These are phyloP conservation scores for Drosophila pseudoobscura DNA, from an alignment of 1,140 invertebrate species.

Conservation along the genomic window DNA sequence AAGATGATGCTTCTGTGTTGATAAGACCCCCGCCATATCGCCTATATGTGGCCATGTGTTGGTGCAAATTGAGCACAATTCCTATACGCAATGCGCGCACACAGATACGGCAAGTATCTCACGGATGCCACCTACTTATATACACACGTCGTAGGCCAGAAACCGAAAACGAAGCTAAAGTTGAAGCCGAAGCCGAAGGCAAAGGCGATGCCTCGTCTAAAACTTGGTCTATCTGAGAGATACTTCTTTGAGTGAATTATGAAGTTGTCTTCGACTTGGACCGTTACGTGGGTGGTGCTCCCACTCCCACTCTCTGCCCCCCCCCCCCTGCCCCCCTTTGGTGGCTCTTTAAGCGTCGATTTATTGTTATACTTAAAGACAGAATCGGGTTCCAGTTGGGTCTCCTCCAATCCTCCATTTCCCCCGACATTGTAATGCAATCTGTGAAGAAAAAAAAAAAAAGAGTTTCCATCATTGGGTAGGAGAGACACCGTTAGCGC, in stretches of 20 bases:
- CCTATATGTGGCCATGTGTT: slow-evolving; percentile 42
- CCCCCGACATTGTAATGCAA: slow-evolving; percentile 50
- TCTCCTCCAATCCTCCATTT: neutral
- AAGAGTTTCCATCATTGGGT: slow-evolving; percentile 60
- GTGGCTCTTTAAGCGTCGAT: slow-evolving; percentile 55
- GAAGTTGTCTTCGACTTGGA: slow-evolving; percentile 58
- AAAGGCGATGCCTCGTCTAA: neutral
- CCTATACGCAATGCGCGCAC: slow-evolving; percentile 30
- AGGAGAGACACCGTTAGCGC: slow-evolving; percentile 55
- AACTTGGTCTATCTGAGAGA: neutral
- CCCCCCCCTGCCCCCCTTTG: neutral
- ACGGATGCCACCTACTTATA: slow-evolving; percentile 47
- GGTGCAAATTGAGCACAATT: slow-evolving; percentile 77
- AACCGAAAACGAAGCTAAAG: no score
- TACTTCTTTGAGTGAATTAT: slow-evolving; percentile 69
- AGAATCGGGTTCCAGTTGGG: slow-evolving; percentile 1
- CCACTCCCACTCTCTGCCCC: slow-evolving; percentile 1
- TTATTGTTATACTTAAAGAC: slow-evolving; percentile 70
- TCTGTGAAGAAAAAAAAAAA: slow-evolving; percentile 50
- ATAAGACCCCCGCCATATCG: slow-evolving; percentile 56
- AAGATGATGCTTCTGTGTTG: slow-evolving; percentile 81
- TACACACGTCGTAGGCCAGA: slow-evolving; percentile 28
- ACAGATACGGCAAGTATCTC: slow-evolving; percentile 45
- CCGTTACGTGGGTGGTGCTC: slow-evolving; percentile 61
- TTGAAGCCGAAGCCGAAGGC: slow-evolving; percentile 18